Conservation (phyloP, 2,888 invertebrate species). For the Sclerodermus sp. region DNA sequence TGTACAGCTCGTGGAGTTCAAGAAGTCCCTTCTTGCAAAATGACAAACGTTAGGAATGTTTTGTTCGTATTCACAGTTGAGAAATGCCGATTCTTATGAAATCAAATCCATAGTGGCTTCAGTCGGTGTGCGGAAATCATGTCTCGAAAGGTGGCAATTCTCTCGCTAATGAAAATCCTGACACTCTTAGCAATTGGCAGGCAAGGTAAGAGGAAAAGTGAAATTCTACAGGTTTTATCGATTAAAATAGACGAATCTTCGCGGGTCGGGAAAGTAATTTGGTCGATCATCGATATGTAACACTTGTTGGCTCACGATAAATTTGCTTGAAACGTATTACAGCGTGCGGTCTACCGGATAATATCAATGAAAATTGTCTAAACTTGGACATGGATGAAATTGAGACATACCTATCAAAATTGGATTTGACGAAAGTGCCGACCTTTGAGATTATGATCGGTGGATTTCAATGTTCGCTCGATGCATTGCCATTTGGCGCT, state of each 20-base stretch:
- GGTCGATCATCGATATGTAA: too few species aligned
- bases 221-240: too few species aligned
- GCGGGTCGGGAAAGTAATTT: too few species aligned
- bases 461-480: constrained; percentile 16
- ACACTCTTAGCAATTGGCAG: constrained; percentile 3
- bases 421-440: constrained; percentile 16
- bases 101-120: constrained; percentile 18
- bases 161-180: constrained; percentile 11
- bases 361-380: constrained; percentile 8
- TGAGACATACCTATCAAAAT: constrained; percentile 19
- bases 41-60: too few species aligned
- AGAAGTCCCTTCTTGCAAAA: too few species aligned
- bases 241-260: too few species aligned
- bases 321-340: too few species aligned
- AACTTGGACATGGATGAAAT: constrained; percentile 17
- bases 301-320: too few species aligned
- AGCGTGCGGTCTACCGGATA: too few species aligned
- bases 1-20: constrained; percentile 9
- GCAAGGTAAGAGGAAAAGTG: constrained; percentile 22
- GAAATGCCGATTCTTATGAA: constrained; percentile 25
- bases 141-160: constrained; percentile 17
- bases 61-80: neutral
- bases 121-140: constrained; percentile 24
- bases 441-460: constrained; percentile 17
- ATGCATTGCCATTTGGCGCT: constrained; percentile 32